Evolutionary conservation across 1,140 invertebrate genomes (phyloP).

Genomic region (Trichoplusia ni): DNA sequence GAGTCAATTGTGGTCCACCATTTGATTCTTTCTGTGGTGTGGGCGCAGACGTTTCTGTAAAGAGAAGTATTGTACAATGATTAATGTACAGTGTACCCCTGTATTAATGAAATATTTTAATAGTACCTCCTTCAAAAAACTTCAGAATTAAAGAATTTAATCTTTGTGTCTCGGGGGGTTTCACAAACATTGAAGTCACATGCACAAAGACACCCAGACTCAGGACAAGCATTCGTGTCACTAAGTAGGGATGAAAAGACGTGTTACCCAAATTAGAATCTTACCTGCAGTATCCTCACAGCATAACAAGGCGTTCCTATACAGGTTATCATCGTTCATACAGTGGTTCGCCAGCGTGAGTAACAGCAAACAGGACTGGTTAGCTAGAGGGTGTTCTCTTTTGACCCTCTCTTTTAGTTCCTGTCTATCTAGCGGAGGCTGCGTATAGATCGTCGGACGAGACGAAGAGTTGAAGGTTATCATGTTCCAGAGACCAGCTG

Average conservation of each 20-base stretch:
- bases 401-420: constrained; percentile 68
- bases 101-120: too few relatives aligned
- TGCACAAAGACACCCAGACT: too few relatives aligned
- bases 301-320: constrained; percentile 91
- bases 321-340: constrained; percentile 88
- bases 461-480: constrained; percentile 76
- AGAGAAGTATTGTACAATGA: too few relatives aligned
- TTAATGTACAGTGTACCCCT: too few relatives aligned
- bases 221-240: too few relatives aligned
- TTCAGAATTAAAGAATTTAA: too few relatives aligned
- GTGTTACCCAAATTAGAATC: too few relatives aligned
- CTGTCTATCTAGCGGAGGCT: constrained; percentile 64
- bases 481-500: constrained; percentile 91
- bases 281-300: constrained; percentile 85
- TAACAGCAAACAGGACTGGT: constrained; percentile 93
- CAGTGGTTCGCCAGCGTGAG: constrained; percentile 96
- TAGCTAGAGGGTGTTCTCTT: constrained; percentile 86
- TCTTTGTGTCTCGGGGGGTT: too few relatives aligned
- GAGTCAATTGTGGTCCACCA: constrained; percentile 52
- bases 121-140: too few relatives aligned
- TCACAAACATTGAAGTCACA: too few relatives aligned
- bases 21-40: constrained; percentile 59
- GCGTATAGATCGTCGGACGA: constrained; percentile 47
- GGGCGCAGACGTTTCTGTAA: constrained; percentile 58
- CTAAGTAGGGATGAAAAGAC: too few relatives aligned